These are phyloP conservation scores for Lutraria lutraria DNA, from an alignment of 2,888 invertebrate species.

Conservation along the genomic window DNA sequence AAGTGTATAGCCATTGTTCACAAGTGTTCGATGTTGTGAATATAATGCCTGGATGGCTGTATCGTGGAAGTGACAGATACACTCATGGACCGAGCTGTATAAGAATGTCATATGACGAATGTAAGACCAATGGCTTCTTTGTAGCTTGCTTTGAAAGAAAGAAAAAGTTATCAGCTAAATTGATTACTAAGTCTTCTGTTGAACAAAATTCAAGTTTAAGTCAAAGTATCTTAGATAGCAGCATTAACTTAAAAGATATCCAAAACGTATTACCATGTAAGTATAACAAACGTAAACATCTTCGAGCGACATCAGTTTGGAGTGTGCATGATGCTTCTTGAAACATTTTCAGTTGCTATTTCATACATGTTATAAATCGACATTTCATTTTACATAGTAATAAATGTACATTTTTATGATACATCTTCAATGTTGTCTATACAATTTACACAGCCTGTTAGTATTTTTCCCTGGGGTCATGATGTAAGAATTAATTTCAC, in stretches of 20 bases:
- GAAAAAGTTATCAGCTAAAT: neutral
- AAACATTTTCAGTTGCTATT: neutral
- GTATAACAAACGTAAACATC: neutral
- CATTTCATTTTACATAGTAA: too few species aligned
- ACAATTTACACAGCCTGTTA: too few species aligned
- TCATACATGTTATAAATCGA: too few species aligned
- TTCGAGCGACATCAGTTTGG: neutral
- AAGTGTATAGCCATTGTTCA: slow-evolving; percentile 89
- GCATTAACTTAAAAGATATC: neutral
- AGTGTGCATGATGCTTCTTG: neutral
- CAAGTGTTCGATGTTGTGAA: slow-evolving; percentile 85
- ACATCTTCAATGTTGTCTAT: too few species aligned
- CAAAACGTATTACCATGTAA: neutral
- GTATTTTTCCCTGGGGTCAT: too few species aligned
- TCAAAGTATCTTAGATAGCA: neutral
- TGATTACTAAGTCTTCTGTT: neutral
- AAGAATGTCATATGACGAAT: slow-evolving; percentile 92
- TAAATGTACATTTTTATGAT: too few species aligned
- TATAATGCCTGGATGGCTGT: slow-evolving; percentile 80
- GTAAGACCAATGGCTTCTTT: slow-evolving; percentile 97
- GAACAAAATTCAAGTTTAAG: neutral
- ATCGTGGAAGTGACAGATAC: slow-evolving; percentile 78
- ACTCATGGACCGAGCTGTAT: slow-evolving; percentile 90
- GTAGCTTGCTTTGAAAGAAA: slow-evolving; percentile 92
- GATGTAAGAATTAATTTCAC: too few species aligned